phyloP scores from a whole-genome alignment of 2,797 vertebrate species.

The Amphiprion clarkii region DNA sequence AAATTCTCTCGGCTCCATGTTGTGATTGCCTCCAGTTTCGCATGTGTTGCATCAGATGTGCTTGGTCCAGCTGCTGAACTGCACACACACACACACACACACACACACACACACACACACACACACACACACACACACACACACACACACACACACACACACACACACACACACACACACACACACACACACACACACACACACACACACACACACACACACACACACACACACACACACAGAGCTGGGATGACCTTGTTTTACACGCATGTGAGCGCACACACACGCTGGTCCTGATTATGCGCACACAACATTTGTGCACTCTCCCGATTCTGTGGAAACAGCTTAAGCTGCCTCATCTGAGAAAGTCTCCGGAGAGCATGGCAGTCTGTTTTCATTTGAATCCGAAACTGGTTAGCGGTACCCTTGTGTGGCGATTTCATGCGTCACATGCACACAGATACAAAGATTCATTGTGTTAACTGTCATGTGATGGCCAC shows the following conservation, averaged over 20 bases:
- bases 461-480: conserved; percentile 65
- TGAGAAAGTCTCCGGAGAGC: conserved; percentile 41
- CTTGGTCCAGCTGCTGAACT: conserved; percentile 76
- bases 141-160: conserved; percentile 50
- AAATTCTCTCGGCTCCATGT: conserved; percentile 40
- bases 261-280: conserved; percentile 6
- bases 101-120: conserved; percentile 54
- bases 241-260: conserved; percentile 73
- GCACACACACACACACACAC: conserved; percentile 54
- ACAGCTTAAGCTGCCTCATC: conserved; percentile 25
- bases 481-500: conserved; percentile 60
- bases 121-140: conserved; percentile 55
- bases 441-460: conserved; percentile 43
- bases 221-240: conserved; percentile 23
- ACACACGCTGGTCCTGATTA: conserved; percentile 25
- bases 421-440: conserved; percentile 47
- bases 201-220: conserved; percentile 52
- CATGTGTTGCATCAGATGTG: conserved; percentile 85
- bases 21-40: conserved; percentile 74
- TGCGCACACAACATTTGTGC: conserved; percentile 2
- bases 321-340: conserved; percentile 32
- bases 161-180: conserved; percentile 50
- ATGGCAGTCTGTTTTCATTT: conserved; percentile 70
- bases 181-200: conserved; percentile 50
- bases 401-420: conserved; percentile 61